A percentile compares a stretch with the other conserved stretches of the same genome.
Conservation (phyloP, 2,888 invertebrate genomes). For the Steinernema scapterisci region DNA sequence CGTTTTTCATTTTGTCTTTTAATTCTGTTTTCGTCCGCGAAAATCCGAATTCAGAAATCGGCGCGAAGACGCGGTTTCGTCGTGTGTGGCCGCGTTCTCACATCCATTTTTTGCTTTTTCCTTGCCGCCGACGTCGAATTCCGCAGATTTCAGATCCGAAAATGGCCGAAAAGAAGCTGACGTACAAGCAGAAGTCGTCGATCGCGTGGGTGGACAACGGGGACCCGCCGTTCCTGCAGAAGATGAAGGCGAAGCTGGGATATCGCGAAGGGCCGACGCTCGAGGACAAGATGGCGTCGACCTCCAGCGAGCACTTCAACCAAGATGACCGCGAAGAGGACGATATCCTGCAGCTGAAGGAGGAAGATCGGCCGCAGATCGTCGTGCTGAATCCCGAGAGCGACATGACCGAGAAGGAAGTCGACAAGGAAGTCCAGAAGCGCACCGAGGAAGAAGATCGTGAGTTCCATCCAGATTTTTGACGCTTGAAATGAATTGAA, state of each 20-base stretch:
- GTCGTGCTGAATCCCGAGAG: conserved; percentile 57
- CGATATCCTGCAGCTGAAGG: conserved; percentile 46
- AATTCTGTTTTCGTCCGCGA: not conserved
- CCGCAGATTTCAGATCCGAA: not conserved
- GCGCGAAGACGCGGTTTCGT: not conserved
- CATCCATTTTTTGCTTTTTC: not conserved
- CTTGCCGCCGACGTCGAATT: not conserved
- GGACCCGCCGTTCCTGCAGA: conserved; percentile 60
- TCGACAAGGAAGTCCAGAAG: conserved; percentile 53
- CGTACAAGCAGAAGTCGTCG: conserved; percentile 40
- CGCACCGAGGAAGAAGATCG: conserved; percentile 58
- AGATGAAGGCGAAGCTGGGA: conserved; percentile 61
- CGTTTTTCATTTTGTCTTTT: too few relatives aligned
- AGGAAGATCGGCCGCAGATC: conserved; percentile 61
- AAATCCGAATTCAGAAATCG: not conserved
- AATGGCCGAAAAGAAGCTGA: conserved; percentile 38
- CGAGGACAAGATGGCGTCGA: conserved; percentile 56
- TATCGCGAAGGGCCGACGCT: conserved; percentile 58
- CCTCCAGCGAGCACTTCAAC: conserved; percentile 6
- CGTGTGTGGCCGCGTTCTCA: conserved; percentile 4
- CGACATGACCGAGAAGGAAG: conserved; percentile 54
- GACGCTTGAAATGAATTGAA: not conserved
- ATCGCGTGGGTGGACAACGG: conserved; percentile 56
- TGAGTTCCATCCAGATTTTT: conserved; percentile 34
- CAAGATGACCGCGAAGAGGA: conserved; percentile 24